Evolutionary conservation across 2,113 vertebrate genomes (phyloP).

Genomic region (Coregonus clupeaformis): DNA sequence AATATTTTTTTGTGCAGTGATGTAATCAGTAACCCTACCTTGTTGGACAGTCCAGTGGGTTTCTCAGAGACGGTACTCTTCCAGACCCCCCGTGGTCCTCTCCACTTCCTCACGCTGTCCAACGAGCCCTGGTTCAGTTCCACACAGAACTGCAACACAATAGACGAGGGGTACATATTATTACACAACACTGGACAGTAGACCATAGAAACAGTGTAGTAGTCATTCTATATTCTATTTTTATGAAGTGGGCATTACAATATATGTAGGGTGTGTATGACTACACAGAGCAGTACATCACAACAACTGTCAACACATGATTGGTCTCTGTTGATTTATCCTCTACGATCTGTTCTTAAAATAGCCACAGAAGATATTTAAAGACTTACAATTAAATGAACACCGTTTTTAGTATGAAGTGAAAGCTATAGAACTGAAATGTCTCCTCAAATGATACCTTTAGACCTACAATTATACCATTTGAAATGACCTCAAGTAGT

Average conservation of each 20-base stretch:
- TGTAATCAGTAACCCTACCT: conserved; percentile 67
- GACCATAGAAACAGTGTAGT: too few relatives aligned
- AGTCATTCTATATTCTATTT: too few relatives aligned
- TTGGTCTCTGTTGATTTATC: neutral
- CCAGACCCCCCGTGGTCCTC: conserved; percentile 85
- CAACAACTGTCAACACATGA: neutral
- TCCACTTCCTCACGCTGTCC: conserved; percentile 88
- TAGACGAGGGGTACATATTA: neutral
- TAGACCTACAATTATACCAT: neutral
- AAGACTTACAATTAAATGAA: neutral
- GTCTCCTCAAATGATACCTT: neutral
- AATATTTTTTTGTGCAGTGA: neutral
- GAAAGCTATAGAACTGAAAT: neutral
- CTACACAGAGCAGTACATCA: neutral
- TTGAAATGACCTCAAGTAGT: neutral
- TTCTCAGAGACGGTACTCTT: conserved; percentile 83
- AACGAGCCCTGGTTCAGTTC: conserved; percentile 90
- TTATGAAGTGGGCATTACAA: too few relatives aligned
- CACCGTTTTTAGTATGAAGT: neutral
- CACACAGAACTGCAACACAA: conserved; percentile 81
- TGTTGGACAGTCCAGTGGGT: conserved; percentile 72
- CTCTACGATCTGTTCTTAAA: neutral
- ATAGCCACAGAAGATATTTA: neutral
- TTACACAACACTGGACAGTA: neutral
- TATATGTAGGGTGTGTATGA: too few relatives aligned